These are phyloP conservation scores for Heterocephalus glaber DNA, from an alignment of 2,113 vertebrate genomes.

Conservation along the genomic window DNA sequence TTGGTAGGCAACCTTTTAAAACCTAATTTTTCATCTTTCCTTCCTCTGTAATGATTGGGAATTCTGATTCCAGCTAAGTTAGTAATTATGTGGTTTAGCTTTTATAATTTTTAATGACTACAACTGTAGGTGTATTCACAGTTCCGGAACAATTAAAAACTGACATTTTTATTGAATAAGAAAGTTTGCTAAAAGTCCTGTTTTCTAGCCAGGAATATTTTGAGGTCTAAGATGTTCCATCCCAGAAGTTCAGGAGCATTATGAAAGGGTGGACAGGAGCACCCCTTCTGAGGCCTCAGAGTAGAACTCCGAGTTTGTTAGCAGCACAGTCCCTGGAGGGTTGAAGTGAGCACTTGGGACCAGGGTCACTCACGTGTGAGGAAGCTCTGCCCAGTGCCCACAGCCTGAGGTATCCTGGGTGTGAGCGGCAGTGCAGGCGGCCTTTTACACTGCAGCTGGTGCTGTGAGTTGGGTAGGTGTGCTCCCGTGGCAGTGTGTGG, in stretches of 20 bases:
- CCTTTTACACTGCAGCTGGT: accelerated
- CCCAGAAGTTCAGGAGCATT: background rate
- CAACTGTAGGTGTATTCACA: conserved; percentile 76
- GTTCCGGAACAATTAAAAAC: conserved; percentile 77
- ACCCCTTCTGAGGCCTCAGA: background rate
- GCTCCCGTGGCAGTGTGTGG: background rate
- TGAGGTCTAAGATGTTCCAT: background rate
- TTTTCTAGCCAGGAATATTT: conserved; percentile 67
- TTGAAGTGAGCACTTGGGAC: accelerated
- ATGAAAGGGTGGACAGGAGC: background rate
- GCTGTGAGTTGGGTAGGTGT: background rate
- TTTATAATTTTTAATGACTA: conserved; percentile 76
- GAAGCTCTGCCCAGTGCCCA: background rate
- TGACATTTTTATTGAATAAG: conserved; percentile 77
- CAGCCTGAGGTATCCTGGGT: accelerated
- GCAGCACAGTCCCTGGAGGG: background rate
- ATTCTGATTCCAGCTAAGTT: conserved; percentile 78
- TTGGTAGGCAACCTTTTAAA: conserved; percentile 75
- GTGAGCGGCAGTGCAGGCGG: background rate
- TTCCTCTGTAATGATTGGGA: conserved; percentile 70
- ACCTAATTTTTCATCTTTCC: conserved; percentile 63
- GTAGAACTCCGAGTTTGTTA: background rate
- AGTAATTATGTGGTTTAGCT: conserved; percentile 78
- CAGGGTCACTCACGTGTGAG: too few species aligned
- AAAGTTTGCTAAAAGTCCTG: conserved; percentile 47